phyloP scores from a whole-genome alignment of 2,888 invertebrate genomes.

The Drosophila meridionalis region DNA sequence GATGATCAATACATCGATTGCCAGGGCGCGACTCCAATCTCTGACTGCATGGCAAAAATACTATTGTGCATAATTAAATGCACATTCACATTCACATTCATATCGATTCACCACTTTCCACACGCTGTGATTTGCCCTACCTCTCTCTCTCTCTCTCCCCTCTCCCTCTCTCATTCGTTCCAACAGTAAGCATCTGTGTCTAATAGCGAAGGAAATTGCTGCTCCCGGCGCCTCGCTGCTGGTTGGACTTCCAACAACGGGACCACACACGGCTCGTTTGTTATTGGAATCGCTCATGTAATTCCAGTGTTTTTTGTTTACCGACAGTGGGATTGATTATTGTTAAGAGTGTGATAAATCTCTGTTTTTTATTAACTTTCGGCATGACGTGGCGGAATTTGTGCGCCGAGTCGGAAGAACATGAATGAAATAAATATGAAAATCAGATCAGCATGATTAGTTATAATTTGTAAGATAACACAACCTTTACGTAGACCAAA shows the following conservation, averaged over 20 bases:
- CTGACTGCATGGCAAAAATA: conserved; percentile 56
- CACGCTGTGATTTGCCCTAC: neutral
- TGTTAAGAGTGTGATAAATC: conserved; percentile 83
- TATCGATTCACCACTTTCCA: conserved; percentile 38
- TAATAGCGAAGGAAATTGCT: conserved; percentile 23
- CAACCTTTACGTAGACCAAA: conserved; percentile 29
- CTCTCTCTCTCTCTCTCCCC: neutral
- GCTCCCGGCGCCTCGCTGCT: conserved; percentile 60
- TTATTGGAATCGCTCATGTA: conserved; percentile 70
- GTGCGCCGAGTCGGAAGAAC: conserved; percentile 47
- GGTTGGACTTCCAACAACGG: conserved; percentile 3
- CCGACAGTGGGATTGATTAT: conserved; percentile 73
- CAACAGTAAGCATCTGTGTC: conserved; percentile 7
- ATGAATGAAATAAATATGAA: conserved; percentile 67
- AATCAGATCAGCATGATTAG: conserved; percentile 82
- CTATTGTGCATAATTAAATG: conserved; percentile 79
- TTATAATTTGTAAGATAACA: conserved; percentile 67
- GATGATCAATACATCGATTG: conserved; percentile 27
- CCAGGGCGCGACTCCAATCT: conserved; percentile 14
- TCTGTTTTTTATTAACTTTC: conserved; percentile 82
- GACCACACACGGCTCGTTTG: conserved; percentile 73
- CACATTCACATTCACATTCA: conserved; percentile 49
- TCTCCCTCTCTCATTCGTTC: neutral
- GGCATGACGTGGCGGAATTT: conserved; percentile 70
- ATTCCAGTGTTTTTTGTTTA: conserved; percentile 55